Evolutionary conservation across 1,140 invertebrate species (phyloP), one percentile per base, ranked within the genome.

Genomic region (Paracyclopina nana): DNA sequence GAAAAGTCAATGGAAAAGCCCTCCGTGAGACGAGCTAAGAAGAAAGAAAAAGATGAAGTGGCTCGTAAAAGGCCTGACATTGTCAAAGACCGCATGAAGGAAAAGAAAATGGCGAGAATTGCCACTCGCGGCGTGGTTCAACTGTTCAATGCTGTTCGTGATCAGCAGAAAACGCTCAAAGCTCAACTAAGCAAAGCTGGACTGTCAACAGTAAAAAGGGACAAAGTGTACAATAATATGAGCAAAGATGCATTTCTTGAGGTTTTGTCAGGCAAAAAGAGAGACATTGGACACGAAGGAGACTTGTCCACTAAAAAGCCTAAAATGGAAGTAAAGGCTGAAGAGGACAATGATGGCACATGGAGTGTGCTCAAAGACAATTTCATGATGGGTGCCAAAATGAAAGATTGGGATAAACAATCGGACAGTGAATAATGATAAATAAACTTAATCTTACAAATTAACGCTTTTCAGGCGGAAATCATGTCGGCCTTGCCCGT

Each of bases 41-140:
- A 54, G 31, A n/a, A 28, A 18, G 12, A 40, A 28, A 48, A 43
- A 46, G 49, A 57, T 26, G 22, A 44, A 25, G 48, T 56, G 41
- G 41, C 41, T 53, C 34, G 53, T 8, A 18, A 52, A 31, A 42
- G 45, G 22, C 80, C 82, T 52, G 72, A 74, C 48, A 68, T 79
- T 55, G 62, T 72, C 53, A 74, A 81, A 56, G 74, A 76, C 11
- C 58, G 57, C 59, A 75, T 81, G 54, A 69, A 73, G 55, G 85
- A 90, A 65, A 74, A 71, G 56, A 66, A 71, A 40, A 62, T 90
- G 46, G 68, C 76, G 26, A 84, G 79, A 71, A 82, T 88, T 57
- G 84, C 84, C 14, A 87, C 82, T 56, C 85, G 80, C 61, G 86
- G 85, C 60, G 82, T 90, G 4, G 82, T 91, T 1, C 82, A 88